Conservation (phyloP, 2,888 invertebrate species). For the Dimorphilus gyrociliatus region DNA sequence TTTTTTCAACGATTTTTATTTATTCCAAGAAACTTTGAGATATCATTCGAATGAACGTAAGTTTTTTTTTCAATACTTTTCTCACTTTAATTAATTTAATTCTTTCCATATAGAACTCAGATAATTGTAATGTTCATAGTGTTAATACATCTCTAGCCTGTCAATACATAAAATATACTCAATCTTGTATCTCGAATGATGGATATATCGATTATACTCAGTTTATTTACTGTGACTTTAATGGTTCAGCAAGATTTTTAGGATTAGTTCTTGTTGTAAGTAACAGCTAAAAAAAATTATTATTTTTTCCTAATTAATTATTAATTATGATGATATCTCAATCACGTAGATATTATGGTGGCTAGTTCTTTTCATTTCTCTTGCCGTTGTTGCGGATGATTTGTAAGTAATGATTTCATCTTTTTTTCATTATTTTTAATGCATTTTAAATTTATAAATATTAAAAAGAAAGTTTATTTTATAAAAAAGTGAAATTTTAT, state of each 20-base stretch:
- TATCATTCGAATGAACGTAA: too few relatives aligned
- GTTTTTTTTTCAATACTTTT: too few relatives aligned
- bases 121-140: too few relatives aligned
- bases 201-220: conserved; percentile 35
- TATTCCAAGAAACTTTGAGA: too few relatives aligned
- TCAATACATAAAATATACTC: too few relatives aligned
- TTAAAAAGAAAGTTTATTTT: too few relatives aligned
- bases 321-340: background rate
- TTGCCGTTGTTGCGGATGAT: conserved; percentile 45
- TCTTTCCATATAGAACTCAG: too few relatives aligned
- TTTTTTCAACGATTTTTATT: too few relatives aligned
- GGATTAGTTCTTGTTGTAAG: conserved; percentile 28
- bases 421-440: conserved; percentile 3
- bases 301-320: conserved; percentile 2
- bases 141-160: too few relatives aligned
- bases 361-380: conserved; percentile 42
- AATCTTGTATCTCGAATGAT: too few relatives aligned
- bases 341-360: conserved; percentile 37
- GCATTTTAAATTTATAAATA: conserved; percentile 4
- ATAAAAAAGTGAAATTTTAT: too few relatives aligned
- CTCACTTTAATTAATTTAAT: too few relatives aligned
- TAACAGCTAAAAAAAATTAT: conserved; percentile 2
- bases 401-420: conserved; percentile 40
- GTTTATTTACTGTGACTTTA: conserved; percentile 34
- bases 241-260: conserved; percentile 11